Percentiles rank a stretch among this genome's conserved stretches.
Conservation (phyloP, 2,888 invertebrate species). For the Falcaria lacertinaria region DNA sequence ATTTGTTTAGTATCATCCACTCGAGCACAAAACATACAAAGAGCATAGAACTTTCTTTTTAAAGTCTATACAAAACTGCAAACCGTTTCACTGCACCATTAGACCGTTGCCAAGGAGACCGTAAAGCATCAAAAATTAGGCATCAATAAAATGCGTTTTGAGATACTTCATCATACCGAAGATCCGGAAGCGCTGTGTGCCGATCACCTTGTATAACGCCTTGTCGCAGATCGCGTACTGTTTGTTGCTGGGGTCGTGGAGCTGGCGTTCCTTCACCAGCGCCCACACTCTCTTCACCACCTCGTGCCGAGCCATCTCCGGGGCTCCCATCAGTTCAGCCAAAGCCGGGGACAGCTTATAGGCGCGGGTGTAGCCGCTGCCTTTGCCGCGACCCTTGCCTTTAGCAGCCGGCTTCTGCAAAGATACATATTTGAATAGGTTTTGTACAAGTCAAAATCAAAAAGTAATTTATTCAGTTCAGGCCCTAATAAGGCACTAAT, state of each 20-base stretch:
- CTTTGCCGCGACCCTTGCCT: constrained; percentile 71
- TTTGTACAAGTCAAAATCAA: not conserved
- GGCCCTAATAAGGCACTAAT: too few relatives aligned
- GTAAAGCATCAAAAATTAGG: constrained; percentile 36
- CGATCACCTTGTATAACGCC: constrained; percentile 92
- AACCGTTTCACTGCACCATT: too few relatives aligned
- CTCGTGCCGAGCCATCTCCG: constrained; percentile 91
- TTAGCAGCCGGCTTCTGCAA: constrained; percentile 9
- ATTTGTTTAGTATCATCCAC: too few relatives aligned
- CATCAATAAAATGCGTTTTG: constrained; percentile 90
- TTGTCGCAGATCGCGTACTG: constrained; percentile 97
- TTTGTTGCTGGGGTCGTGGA: constrained; percentile 96
- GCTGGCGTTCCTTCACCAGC: constrained; percentile 92
- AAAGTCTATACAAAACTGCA: too few relatives aligned
- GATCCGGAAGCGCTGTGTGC: constrained; percentile 94
- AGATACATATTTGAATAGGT: not conserved
- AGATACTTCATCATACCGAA: constrained; percentile 99
- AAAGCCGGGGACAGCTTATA: constrained; percentile 92
- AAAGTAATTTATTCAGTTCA: too few relatives aligned
- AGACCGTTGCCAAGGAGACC: too few relatives aligned
- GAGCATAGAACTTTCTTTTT: too few relatives aligned
- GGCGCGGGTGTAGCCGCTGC: constrained; percentile 90
- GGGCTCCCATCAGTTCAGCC: constrained; percentile 90
- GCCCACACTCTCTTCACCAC: constrained; percentile 94
- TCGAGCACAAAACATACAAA: too few relatives aligned